Conservation (phyloP, 2,113 vertebrate species). For the Antechinus stuartii region DNA sequence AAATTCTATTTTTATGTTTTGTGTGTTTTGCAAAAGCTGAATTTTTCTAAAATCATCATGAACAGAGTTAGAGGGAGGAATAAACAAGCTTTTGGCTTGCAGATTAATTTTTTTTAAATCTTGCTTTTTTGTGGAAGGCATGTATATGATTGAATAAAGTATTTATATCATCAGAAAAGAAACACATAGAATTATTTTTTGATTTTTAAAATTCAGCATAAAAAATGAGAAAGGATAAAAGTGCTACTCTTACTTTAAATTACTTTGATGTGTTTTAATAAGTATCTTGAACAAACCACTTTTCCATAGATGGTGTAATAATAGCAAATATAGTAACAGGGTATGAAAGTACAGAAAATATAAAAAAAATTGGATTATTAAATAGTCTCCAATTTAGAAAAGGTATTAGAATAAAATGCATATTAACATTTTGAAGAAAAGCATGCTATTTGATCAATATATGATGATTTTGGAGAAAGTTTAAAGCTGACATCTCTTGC, state of each 20-base stretch:
- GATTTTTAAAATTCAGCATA: neutral
- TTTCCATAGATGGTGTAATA: neutral
- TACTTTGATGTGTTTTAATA: neutral
- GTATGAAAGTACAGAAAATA: neutral
- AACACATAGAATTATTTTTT: neutral
- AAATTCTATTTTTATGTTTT: conserved; percentile 35
- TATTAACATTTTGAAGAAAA: neutral
- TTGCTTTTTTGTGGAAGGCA: conserved; percentile 4
- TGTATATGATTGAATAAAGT: conserved; percentile 19
- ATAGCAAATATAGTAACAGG: neutral
- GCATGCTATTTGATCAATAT: conserved; percentile 10
- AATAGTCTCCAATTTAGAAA: neutral
- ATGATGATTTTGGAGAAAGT: neutral
- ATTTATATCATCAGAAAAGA: neutral
- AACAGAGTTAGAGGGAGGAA: neutral
- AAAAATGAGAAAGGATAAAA: neutral
- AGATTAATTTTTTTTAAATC: conserved; percentile 14
- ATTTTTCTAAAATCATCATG: conserved; percentile 55
- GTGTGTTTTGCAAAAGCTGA: conserved; percentile 30
- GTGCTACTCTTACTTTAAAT: neutral
- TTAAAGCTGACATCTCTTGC: neutral
- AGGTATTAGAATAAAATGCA: neutral
- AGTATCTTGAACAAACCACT: neutral
- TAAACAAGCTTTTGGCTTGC: neutral
- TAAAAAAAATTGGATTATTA: neutral